Evolutionary conservation across 2,888 invertebrate genomes (phyloP).

Genomic region (Pecten maximus): DNA sequence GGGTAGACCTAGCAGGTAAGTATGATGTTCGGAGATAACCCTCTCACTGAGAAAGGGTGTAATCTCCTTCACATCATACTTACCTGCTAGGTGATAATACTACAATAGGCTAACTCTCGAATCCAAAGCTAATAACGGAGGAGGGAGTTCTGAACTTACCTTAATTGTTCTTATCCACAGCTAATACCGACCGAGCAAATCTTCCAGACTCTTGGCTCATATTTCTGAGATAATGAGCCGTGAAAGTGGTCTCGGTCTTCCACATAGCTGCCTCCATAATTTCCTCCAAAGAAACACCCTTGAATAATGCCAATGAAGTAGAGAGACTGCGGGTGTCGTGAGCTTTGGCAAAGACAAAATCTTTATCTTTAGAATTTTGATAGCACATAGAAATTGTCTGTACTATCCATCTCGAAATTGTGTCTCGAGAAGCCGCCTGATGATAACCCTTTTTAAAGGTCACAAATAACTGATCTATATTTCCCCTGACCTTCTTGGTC

Average conservation of each 20-base stretch:
- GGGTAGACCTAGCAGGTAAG: neutral
- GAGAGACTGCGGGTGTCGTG: neutral
- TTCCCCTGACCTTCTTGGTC: neutral
- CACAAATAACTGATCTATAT: constrained; percentile 17
- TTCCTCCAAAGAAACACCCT: neutral
- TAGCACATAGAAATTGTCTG: neutral
- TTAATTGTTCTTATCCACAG: neutral
- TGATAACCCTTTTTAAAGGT: neutral
- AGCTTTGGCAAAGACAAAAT: neutral
- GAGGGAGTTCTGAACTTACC: neutral
- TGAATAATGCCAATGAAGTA: neutral
- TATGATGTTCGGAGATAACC: neutral
- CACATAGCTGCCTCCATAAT: constrained; percentile 21
- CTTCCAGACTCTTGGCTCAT: neutral
- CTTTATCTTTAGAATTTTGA: neutral
- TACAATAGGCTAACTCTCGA: neutral
- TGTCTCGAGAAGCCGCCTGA: neutral
- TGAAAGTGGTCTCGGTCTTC: neutral
- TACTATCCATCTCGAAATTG: constrained; percentile 36
- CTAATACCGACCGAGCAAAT: neutral
- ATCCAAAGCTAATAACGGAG: neutral
- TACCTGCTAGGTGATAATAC: neutral
- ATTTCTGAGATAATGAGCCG: neutral
- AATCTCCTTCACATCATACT: neutral
- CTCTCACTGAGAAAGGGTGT: neutral